Conservation (phyloP, 2,113 vertebrate genomes). For the Centropus unirufus region DNA sequence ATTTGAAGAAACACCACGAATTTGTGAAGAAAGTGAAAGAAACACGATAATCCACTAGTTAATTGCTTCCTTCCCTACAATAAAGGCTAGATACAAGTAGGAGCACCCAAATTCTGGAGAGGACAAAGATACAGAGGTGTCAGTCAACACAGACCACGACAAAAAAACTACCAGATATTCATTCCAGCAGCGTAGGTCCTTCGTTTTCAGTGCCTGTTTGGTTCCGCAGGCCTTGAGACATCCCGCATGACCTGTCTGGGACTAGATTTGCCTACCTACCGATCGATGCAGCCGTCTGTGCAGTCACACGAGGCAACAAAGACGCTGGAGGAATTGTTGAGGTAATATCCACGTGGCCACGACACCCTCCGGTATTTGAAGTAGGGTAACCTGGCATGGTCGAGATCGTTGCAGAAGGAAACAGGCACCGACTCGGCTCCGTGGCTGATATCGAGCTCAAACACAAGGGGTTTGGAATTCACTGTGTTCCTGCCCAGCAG, state of each 20-base stretch:
- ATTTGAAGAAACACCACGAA: neutral
- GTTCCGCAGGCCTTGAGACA: fast-evolving
- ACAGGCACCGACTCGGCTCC: constrained; percentile 85
- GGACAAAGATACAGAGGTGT: neutral
- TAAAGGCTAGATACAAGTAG: neutral
- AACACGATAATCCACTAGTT: neutral
- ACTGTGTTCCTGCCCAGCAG: constrained; percentile 72
- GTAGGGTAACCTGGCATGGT: constrained; percentile 69
- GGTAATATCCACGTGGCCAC: constrained; percentile 88
- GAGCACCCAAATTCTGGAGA: neutral
- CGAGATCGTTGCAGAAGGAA: constrained; percentile 81
- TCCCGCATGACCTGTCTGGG: fast-evolving
- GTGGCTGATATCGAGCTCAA: constrained; percentile 86
- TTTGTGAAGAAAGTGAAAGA: neutral
- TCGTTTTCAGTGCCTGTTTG: neutral
- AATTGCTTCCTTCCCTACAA: neutral
- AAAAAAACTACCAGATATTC: neutral
- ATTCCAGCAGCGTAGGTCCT: fast-evolving
- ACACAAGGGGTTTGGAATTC: constrained; percentile 62
- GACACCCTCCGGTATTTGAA: constrained; percentile 91
- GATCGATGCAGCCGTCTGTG: constrained; percentile 84
- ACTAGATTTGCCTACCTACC: constrained; percentile 45
- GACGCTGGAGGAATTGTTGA: constrained; percentile 77
- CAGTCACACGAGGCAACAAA: constrained; percentile 89
- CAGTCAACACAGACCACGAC: neutral